Conservation (phyloP, 2,797 vertebrate genomes). For the Myotis pilosus region DNA sequence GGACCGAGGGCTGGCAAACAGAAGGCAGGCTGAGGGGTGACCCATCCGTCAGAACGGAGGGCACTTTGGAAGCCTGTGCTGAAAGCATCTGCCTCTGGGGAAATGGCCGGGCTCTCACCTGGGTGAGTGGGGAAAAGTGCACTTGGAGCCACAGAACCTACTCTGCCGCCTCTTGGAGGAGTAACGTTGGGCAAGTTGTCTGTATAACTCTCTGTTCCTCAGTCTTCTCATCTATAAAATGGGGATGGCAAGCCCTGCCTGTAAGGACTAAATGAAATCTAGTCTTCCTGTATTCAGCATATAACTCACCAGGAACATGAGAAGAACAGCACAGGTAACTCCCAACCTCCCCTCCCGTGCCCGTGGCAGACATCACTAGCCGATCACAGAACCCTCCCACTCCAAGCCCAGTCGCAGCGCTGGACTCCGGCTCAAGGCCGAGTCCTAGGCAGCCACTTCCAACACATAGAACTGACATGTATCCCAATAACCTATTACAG, state of each 20-base stretch:
- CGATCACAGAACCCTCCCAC: conserved; percentile 1
- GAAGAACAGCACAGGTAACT: neutral
- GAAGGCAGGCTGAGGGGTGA: neutral
- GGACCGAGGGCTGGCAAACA: neutral
- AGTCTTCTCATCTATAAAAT: neutral
- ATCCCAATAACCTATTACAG: neutral
- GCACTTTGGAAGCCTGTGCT: neutral
- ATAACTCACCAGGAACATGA: neutral
- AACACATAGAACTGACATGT: neutral
- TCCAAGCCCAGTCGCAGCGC: neutral
- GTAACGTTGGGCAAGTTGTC: neutral
- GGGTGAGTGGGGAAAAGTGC: neutral
- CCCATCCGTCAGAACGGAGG: neutral
- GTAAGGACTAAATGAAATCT: neutral
- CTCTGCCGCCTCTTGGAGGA: neutral
- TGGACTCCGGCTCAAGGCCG: neutral
- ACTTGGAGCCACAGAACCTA: neutral
- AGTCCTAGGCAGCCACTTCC: neutral
- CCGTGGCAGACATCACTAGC: conserved; percentile 13
- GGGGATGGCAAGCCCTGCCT: neutral
- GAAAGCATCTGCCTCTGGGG: neutral
- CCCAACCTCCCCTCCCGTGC: neutral
- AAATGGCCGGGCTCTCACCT: neutral
- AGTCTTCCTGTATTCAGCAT: neutral
- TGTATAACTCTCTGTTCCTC: neutral